Evolutionary conservation across 2,888 invertebrate genomes (phyloP).

Genomic region (Apeira syringaria): DNA sequence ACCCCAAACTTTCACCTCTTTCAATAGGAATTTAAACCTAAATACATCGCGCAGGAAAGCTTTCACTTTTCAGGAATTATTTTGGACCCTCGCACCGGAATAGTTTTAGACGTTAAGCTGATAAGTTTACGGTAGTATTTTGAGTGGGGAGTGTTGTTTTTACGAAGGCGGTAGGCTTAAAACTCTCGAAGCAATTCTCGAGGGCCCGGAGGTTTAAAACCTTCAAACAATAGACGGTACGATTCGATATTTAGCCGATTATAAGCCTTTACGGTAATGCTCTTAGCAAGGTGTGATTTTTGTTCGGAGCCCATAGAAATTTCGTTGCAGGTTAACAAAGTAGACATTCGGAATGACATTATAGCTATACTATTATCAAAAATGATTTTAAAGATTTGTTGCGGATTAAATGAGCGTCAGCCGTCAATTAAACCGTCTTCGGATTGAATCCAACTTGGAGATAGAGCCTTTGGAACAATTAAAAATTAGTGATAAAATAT

Average conservation of each 20-base stretch:
- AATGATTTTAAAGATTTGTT: too few species aligned
- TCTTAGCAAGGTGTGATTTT: constrained; percentile 79
- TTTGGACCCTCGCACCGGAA: constrained; percentile 38
- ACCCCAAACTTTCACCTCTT: constrained; percentile 81
- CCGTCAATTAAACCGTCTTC: too few species aligned
- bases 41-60: constrained; percentile 80
- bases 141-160: constrained; percentile 47
- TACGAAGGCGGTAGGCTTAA: constrained; percentile 78
- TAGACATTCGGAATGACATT: too few species aligned
- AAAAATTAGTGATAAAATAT: too few species aligned
- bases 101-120: constrained; percentile 49
- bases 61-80: constrained; percentile 83
- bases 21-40: constrained; percentile 82
- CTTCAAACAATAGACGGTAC: constrained; percentile 78
- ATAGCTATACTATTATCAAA: too few species aligned
- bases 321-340: constrained; percentile 4
- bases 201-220: constrained; percentile 70
- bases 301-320: constrained; percentile 49
- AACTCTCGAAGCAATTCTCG: constrained; percentile 78
- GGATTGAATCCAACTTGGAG: too few species aligned
- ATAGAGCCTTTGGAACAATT: too few species aligned
- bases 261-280: constrained; percentile 75
- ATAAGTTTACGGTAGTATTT: constrained; percentile 46
- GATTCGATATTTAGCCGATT: constrained; percentile 83
- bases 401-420: too few species aligned